Conservation (phyloP, 2,797 vertebrate genomes). For the Thunnus albacares region DNA sequence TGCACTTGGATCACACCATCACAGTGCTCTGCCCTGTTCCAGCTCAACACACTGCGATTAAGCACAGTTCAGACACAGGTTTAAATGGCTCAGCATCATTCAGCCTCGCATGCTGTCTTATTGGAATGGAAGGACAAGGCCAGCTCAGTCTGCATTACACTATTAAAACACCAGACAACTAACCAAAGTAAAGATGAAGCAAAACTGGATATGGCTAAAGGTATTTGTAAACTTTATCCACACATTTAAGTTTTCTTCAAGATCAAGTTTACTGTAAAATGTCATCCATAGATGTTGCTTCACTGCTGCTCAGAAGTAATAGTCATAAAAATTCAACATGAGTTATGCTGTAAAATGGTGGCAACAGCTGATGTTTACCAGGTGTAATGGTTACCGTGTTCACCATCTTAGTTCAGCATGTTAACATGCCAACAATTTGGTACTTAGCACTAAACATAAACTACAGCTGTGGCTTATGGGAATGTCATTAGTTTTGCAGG, state of each 20-base stretch:
- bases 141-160: conserved; percentile 5
- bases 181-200: background rate
- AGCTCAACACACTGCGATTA: conserved; percentile 38
- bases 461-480: too few species aligned
- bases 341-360: background rate
- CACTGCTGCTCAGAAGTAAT: background rate
- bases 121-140: conserved; percentile 23
- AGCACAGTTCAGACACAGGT: conserved; percentile 44
- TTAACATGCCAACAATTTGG: too few species aligned
- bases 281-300: conserved; percentile 1
- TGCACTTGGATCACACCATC: conserved; percentile 54
- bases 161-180: background rate
- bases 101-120: conserved; percentile 38
- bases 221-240: conserved; percentile 2
- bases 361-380: too few species aligned
- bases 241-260: background rate
- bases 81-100: conserved; percentile 45
- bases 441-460: too few species aligned
- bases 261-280: background rate
- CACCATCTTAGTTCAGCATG: too few species aligned
- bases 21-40: conserved; percentile 41
- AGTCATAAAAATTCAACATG: background rate
- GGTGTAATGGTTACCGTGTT: too few species aligned
- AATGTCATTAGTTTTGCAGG: too few species aligned
- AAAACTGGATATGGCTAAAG: background rate